Conservation (phyloP, 1,140 invertebrate genomes). For the Lethrus apterus region DNA sequence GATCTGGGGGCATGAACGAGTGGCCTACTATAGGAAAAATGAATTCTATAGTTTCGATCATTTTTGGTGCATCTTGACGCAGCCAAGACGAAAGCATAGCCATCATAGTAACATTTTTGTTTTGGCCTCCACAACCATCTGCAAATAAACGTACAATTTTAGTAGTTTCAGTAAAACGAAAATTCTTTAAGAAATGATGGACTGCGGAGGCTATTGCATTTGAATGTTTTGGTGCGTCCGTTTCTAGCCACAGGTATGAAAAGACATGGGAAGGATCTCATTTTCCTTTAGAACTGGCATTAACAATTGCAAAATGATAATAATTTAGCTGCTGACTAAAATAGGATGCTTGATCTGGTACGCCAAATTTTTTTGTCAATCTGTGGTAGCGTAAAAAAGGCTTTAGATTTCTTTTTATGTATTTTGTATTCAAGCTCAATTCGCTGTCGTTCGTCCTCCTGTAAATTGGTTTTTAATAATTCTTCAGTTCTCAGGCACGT, state of each 20-base stretch:
- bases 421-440: conserved; percentile 1
- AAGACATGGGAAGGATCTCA: conserved; percentile 9
- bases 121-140: conserved; percentile 30
- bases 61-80: conserved; percentile 5
- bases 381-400: conserved; percentile 1
- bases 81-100: conserved; percentile 12
- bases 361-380: conserved; percentile 3
- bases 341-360: conserved; percentile 6
- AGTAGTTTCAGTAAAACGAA: conserved; percentile 12
- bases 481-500: conserved; percentile 2
- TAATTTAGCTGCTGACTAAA: conserved; percentile 11
- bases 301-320: conserved; percentile 12
- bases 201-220: conserved; percentile 11
- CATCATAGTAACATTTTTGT: conserved; percentile 28
- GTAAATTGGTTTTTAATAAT: conserved; percentile 5
- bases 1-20: conserved; percentile 32
- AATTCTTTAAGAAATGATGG: conserved; percentile 9
- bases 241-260: conserved; percentile 14
- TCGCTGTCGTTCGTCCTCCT: not conserved
- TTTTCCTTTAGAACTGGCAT: conserved; percentile 6
- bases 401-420: conserved; percentile 6
- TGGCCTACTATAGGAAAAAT: conserved; percentile 30
- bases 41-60: conserved; percentile 15
- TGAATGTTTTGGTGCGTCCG: conserved; percentile 10
- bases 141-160: conserved; percentile 23